Evolutionary conservation across 2,113 vertebrate species (phyloP), one percentile per base, ranked within the genome.

Genomic region (Alligator mississippiensis): DNA sequence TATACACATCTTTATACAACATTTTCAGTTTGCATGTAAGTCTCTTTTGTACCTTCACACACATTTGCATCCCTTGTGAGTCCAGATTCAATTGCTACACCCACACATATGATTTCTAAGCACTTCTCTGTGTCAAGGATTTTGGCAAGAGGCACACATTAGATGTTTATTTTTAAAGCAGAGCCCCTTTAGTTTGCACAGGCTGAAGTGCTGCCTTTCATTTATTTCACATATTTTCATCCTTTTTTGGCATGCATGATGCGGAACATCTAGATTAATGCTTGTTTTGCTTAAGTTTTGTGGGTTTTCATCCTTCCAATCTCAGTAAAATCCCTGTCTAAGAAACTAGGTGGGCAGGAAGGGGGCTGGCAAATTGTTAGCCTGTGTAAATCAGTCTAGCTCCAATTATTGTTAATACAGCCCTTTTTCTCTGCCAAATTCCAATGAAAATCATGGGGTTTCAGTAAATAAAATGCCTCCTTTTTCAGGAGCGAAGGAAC

Each of bases 51-150:
- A 17, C 10, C 5, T 0, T 61, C 7, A 19, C 17, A 9, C 57
- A 17, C 15, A 1, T 38, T 55, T 61, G 5, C n/a, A 8, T 74
- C n/a, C 13, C 1, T 0, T 9, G 17, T 9, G 54, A 34, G 62
- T 2, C 57, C 19, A 28, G 6, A 59, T 59, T 57, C 3, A 24
- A 2, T 7, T 21, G 58, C 17, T 63, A 14, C 38, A 5, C 60
- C 24, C 55, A 18, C 28, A 75, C 28, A 61, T 38, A n/a, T 2
- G 57, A 24, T 25, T 68, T 47, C 54, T 62, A 54, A 57, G 55
- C 6, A 55, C 18, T 25, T 34, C 1, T 22, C 61, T 13, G 61
- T 18, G 24, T 55, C 17, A 30, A 80, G 47, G 66, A 30, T 22
- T 60, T 68, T 87, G 22, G 25, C n/a, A 63, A 59, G 15, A 84